Evolutionary conservation across 2,888 invertebrate species (phyloP).

Genomic region (Lampropteryx suffumata): DNA sequence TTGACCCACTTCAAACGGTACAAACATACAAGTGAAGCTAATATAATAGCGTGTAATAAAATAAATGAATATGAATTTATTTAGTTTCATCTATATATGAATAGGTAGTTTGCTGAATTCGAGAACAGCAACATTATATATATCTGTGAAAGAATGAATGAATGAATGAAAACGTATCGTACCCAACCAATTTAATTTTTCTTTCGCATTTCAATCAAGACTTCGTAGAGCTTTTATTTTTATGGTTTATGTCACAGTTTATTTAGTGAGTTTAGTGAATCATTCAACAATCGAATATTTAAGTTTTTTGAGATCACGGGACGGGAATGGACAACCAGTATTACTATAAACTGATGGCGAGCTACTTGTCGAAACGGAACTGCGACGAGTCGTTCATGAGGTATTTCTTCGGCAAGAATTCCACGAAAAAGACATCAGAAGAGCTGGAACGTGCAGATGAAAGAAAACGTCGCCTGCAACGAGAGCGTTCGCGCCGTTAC

Average conservation of each 20-base stretch:
- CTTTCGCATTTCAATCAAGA: constrained; percentile 7
- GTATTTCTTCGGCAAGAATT: constrained; percentile 76
- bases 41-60: too few species aligned
- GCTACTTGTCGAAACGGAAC: constrained; percentile 75
- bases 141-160: too few species aligned
- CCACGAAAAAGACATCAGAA: constrained; percentile 71
- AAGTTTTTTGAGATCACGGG: constrained; percentile 21
- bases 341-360: constrained; percentile 77
- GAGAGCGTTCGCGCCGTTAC: constrained; percentile 72
- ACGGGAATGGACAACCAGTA: constrained; percentile 73
- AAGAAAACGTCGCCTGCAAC: constrained; percentile 69
- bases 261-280: constrained; percentile 6
- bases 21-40: too few species aligned
- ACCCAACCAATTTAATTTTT: too few species aligned
- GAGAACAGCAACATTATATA: too few species aligned
- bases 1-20: too few species aligned
- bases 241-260: constrained; percentile 39
- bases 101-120: too few species aligned
- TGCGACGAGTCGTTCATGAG: constrained; percentile 80
- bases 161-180: too few species aligned
- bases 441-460: constrained; percentile 75
- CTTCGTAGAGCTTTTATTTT: constrained; percentile 31
- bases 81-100: too few species aligned
- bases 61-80: too few species aligned
- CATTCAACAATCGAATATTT: constrained; percentile 3